phyloP scores from a whole-genome alignment of 2,113 vertebrate species.

The Coptodon rendalli region DNA sequence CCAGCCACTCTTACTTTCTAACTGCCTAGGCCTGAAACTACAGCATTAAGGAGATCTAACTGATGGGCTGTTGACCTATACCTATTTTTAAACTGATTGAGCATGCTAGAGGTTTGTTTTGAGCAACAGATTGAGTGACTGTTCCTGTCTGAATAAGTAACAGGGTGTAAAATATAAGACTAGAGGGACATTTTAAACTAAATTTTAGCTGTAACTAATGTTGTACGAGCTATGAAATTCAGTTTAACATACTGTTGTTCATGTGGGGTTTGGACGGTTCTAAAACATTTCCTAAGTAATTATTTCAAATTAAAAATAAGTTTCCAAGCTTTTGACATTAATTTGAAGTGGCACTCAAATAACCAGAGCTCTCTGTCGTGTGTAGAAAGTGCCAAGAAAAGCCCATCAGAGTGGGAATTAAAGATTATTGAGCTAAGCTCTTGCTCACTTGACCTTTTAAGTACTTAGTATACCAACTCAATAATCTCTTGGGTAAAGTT shows the following conservation, averaged over 20 bases:
- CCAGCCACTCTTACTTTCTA: conserved; percentile 40
- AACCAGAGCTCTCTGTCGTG: not conserved
- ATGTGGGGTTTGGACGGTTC: not conserved
- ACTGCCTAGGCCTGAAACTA: conserved; percentile 9
- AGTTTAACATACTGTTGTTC: not conserved
- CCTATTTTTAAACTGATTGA: not conserved
- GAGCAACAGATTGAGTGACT: not conserved
- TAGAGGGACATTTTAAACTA: not conserved
- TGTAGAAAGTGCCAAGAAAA: conserved; percentile 44
- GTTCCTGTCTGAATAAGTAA: not conserved
- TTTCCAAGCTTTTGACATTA: not conserved
- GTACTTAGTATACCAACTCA: conserved; percentile 46
- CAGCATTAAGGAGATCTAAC: conserved; percentile 14
- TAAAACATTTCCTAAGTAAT: not conserved
- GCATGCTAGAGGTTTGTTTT: not conserved
- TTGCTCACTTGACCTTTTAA: conserved; percentile 56
- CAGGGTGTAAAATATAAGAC: not conserved
- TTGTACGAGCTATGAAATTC: not conserved
- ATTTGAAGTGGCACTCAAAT: not conserved
- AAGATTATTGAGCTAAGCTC: conserved; percentile 59
- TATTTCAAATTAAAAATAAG: not conserved
- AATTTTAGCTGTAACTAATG: not conserved
- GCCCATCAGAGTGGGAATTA: conserved; percentile 51
- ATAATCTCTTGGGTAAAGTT: conserved; percentile 45
- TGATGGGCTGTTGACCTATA: not conserved